A percentile compares a stretch with the other conserved stretches of the same genome.
Conservation (phyloP, 2,888 invertebrate genomes). For the Furcula furcula region DNA sequence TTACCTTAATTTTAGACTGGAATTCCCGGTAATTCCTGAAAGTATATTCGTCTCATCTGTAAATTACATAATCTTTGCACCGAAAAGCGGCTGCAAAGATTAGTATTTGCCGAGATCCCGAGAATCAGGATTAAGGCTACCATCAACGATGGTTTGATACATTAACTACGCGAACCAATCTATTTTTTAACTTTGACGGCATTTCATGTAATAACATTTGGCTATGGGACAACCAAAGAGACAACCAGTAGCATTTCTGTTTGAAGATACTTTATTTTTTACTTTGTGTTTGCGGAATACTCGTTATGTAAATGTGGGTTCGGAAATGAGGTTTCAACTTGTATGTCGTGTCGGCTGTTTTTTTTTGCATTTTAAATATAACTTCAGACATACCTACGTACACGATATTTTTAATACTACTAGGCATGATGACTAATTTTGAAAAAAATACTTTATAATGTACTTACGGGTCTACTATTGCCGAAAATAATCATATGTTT, state of each 20-base stretch:
- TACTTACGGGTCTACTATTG: too few species aligned
- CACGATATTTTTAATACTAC: too few species aligned
- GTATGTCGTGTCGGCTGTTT: too few species aligned
- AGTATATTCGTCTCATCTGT: constrained; percentile 2
- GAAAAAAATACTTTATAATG: too few species aligned
- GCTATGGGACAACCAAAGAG: background rate
- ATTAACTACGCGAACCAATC: constrained; percentile 49
- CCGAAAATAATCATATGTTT: too few species aligned
- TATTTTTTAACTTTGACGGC: constrained; percentile 47
- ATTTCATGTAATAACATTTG: background rate
- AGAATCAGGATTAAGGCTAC: constrained; percentile 56
- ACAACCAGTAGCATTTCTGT: background rate
- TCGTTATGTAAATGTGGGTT: background rate
- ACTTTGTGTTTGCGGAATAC: background rate
- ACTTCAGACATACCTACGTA: too few species aligned
- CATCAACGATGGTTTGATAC: constrained; percentile 41
- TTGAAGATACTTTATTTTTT: background rate
- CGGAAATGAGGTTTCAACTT: background rate
- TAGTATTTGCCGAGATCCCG: constrained; percentile 60
- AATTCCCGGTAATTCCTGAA: too few species aligned
- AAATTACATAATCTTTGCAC: constrained; percentile 39
- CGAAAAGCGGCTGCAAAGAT: constrained; percentile 52
- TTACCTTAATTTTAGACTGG: too few species aligned
- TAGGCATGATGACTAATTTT: too few species aligned
- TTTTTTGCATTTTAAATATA: background rate